Evolutionary conservation across 2,797 vertebrate genomes (phyloP).

Genomic region (Caiman crocodilus): DNA sequence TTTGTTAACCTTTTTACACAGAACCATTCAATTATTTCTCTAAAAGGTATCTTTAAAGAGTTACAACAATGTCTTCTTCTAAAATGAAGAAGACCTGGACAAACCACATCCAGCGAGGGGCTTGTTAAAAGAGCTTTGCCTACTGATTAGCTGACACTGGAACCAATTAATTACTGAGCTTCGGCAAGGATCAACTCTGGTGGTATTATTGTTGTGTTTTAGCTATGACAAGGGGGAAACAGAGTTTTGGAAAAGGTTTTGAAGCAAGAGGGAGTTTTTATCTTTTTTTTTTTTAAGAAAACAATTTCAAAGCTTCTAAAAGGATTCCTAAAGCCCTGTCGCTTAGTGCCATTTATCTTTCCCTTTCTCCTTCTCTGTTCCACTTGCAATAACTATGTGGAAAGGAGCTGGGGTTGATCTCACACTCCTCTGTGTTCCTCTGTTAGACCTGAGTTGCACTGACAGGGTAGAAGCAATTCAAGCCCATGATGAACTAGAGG

Average conservation of each 20-base stretch:
- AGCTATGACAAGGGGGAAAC: accelerated
- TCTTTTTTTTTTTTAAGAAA: neutral
- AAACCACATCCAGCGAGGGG: neutral
- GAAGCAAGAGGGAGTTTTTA: too few relatives aligned
- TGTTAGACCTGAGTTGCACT: neutral
- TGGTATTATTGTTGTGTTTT: neutral
- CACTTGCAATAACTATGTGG: too few relatives aligned
- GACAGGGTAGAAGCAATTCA: neutral
- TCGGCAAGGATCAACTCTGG: accelerated
- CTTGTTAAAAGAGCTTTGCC: accelerated
- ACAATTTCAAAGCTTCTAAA: neutral
- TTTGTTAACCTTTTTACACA: accelerated
- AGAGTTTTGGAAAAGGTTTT: neutral
- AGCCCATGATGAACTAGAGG: neutral
- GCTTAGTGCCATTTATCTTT: neutral
- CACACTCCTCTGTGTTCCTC: neutral
- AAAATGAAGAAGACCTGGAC: neutral
- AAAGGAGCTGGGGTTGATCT: neutral
- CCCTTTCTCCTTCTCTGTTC: neutral
- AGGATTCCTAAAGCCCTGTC: neutral
- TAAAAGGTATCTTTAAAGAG: neutral
- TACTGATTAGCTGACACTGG: accelerated
- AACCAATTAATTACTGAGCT: accelerated
- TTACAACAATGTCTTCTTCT: neutral
- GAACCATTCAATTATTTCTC: neutral